These are phyloP conservation scores for Sardinella longiceps DNA, from an alignment of 2,797 vertebrate genomes.

Conservation along the genomic window DNA sequence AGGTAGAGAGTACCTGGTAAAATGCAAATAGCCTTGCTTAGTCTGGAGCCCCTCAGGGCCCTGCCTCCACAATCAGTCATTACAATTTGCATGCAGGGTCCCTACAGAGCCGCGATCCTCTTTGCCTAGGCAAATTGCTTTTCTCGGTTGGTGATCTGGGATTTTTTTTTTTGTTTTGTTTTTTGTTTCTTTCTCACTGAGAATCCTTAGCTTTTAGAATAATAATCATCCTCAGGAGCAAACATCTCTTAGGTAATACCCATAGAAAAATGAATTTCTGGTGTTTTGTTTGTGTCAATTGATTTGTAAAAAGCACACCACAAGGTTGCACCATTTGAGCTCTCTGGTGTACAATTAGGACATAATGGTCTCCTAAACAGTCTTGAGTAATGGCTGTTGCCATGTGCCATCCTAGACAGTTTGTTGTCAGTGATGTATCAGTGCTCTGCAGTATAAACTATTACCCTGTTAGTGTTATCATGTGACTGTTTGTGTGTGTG, in stretches of 20 bases:
- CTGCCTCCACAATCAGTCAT: not conserved
- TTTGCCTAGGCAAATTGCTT: conserved; percentile 21
- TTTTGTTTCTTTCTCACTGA: not conserved
- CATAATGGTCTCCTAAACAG: not conserved
- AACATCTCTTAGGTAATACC: not conserved
- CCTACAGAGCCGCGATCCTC: not conserved
- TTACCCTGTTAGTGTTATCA: not conserved
- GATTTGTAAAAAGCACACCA: not conserved
- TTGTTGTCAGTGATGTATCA: not conserved
- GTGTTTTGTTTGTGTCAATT: not conserved
- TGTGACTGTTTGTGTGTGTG: too few relatives aligned
- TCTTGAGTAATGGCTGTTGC: too few relatives aligned
- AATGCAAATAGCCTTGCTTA: conserved; percentile 11
- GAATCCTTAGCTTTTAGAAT: not conserved
- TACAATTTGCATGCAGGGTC: conserved; percentile 7
- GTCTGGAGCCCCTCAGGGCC: not conserved
- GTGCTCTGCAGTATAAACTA: not conserved
- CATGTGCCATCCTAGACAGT: too few relatives aligned
- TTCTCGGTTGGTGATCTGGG: not conserved
- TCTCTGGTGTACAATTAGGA: not conserved
- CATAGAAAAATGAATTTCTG: not conserved
- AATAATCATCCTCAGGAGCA: not conserved
- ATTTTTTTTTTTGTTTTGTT: not conserved
- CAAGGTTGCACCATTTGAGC: not conserved
- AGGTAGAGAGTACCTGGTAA: not conserved